A percentile compares a stretch with the other conserved stretches of the same genome.
Evolutionary conservation across 2,113 vertebrate species (phyloP).

Genomic region (Pelodiscus sinensis): DNA sequence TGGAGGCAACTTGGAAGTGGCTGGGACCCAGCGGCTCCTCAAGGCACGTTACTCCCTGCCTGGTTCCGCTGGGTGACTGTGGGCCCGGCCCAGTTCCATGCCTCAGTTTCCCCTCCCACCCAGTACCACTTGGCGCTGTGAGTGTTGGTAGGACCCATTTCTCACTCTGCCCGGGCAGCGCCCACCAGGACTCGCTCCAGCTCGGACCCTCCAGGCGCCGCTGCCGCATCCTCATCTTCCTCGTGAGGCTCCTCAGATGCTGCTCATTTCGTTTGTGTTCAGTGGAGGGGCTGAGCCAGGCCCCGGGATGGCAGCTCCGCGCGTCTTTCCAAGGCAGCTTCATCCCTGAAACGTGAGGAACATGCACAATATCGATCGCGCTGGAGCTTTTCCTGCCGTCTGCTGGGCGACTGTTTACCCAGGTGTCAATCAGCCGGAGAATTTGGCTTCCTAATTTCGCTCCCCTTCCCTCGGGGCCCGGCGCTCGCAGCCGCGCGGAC

Average conservation of each 20-base stretch:
- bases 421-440: slow-evolving; percentile 73
- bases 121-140: neutral
- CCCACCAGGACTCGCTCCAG: neutral
- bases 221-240: too few relatives aligned
- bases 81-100: neutral
- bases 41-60: neutral
- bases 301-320: slow-evolving; percentile 42
- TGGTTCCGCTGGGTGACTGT: neutral
- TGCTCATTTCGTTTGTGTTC: neutral
- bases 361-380: slow-evolving; percentile 63
- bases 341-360: slow-evolving; percentile 64
- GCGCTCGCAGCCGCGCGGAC: slow-evolving; percentile 38
- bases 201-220: neutral
- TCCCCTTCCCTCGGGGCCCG: slow-evolving; percentile 57
- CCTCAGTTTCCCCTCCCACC: neutral
- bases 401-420: slow-evolving; percentile 70
- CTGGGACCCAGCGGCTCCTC: neutral
- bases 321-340: neutral
- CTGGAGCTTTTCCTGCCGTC: slow-evolving; percentile 48
- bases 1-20: neutral
- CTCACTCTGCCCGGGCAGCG: neutral
- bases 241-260: neutral
- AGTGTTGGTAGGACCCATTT: neutral
- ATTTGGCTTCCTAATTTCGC: slow-evolving; percentile 73
- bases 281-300: neutral